phyloP scores from a whole-genome alignment of 2,888 invertebrate species.

The Prostheceraeus crozeri region DNA sequence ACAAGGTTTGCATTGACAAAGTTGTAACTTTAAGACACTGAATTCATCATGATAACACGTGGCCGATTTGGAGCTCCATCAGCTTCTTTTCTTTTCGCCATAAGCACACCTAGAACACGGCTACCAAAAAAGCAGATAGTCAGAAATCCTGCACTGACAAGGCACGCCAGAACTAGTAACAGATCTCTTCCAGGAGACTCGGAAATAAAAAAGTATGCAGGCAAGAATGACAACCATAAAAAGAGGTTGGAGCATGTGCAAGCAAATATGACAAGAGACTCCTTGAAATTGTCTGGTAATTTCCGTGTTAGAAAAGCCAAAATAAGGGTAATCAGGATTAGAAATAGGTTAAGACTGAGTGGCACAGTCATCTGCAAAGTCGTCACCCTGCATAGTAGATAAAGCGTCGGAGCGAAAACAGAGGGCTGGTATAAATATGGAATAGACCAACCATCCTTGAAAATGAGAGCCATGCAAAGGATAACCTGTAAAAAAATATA shows the following conservation, averaged over 20 bases:
- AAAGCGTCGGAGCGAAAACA: neutral
- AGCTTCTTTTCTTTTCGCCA: too few species aligned
- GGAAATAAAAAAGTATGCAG: neutral
- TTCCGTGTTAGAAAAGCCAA: constrained; percentile 47
- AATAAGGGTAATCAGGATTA: constrained; percentile 44
- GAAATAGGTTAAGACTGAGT: constrained; percentile 33
- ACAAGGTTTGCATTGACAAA: too few species aligned
- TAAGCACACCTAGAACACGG: constrained; percentile 16
- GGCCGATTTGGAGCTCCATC: too few species aligned
- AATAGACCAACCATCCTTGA: too few species aligned
- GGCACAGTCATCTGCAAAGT: neutral
- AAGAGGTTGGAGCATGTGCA: neutral
- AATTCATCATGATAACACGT: too few species aligned
- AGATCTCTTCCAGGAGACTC: neutral
- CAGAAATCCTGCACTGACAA: neutral
- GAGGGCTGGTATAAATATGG: too few species aligned
- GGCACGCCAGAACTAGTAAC: neutral
- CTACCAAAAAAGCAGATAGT: neutral
- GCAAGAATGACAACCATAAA: neutral
- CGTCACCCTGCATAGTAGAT: neutral
- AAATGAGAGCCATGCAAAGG: too few species aligned
- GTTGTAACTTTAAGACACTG: too few species aligned
- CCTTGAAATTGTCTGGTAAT: constrained; percentile 49
- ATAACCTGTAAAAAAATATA: too few species aligned
- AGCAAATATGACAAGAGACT: constrained; percentile 46